A percentile compares a stretch with the other conserved stretches of the same genome.
Conservation (phyloP, 2,888 invertebrate genomes). For the Baccha elongata region DNA sequence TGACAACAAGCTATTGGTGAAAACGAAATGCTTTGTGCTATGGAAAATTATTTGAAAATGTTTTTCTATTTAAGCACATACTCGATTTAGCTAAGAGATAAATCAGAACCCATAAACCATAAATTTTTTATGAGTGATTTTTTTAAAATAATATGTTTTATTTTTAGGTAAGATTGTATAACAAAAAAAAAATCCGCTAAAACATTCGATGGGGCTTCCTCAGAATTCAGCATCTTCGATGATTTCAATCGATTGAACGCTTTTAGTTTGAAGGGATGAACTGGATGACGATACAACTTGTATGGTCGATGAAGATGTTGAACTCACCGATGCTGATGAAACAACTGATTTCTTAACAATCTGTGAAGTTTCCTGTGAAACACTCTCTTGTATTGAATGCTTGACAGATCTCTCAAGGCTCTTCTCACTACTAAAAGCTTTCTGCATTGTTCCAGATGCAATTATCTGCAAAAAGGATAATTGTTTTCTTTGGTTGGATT, state of each 20-base stretch:
- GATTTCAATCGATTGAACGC: constrained; percentile 47
- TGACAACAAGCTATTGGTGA: no score
- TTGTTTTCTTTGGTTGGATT: constrained; percentile 18
- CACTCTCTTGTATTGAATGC: constrained; percentile 62
- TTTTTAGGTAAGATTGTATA: no score
- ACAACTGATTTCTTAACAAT: constrained; percentile 55
- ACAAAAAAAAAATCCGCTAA: no score
- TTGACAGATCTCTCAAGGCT: constrained; percentile 48
- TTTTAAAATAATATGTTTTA: no score
- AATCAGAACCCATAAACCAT: no score
- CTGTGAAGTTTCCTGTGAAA: constrained; percentile 54
- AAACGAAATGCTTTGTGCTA: no score
- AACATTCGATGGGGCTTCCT: not conserved
- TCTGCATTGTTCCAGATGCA: constrained; percentile 58
- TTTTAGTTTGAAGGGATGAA: constrained; percentile 64
- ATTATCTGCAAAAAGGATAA: constrained; percentile 66
- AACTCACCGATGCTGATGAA: constrained; percentile 68
- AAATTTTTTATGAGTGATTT: no score
- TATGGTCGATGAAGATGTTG: constrained; percentile 60
- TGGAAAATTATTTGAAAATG: no score
- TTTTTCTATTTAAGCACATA: no score
- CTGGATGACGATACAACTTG: constrained; percentile 61
- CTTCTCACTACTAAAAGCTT: constrained; percentile 54
- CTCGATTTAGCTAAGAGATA: no score
- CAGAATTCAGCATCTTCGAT: constrained; percentile 59